phyloP scores from a whole-genome alignment of 2,888 invertebrate genomes.

The Epinotia ramella region DNA sequence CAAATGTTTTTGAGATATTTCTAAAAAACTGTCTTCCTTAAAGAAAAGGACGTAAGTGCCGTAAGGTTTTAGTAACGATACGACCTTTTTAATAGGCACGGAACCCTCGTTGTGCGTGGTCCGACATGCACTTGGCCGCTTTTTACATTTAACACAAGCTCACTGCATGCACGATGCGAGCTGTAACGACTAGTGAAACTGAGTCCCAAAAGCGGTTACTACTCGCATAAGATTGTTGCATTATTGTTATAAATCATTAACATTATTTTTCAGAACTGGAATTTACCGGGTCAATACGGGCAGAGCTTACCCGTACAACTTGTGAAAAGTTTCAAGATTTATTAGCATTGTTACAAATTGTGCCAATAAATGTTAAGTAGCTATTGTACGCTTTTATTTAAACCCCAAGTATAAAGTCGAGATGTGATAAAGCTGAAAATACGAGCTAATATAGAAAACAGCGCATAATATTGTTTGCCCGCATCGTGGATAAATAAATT shows the following conservation, averaged over 20 bases:
- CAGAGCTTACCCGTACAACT: slow-evolving; percentile 44
- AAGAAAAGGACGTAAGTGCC: no score
- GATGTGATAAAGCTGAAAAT: background rate
- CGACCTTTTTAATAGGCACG: no score
- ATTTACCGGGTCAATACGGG: slow-evolving; percentile 50
- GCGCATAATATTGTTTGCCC: background rate
- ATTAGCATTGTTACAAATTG: slow-evolving; percentile 2
- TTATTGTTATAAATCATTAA: background rate
- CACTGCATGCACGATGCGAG: no score
- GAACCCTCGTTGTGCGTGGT: no score
- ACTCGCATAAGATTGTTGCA: no score
- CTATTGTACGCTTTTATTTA: background rate
- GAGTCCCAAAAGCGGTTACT: no score
- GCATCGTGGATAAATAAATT: no score
- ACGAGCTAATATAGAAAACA: background rate
- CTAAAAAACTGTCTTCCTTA: no score
- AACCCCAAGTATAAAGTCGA: background rate
- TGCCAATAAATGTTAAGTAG: slow-evolving; percentile 17
- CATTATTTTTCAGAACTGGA: slow-evolving; percentile 44
- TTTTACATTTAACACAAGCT: background rate
- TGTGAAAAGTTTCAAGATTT: slow-evolving; percentile 8
- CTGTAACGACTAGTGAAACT: no score
- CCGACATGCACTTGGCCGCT: no score
- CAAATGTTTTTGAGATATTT: no score
- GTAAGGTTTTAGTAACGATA: no score